Evolutionary conservation across 2,113 vertebrate species (phyloP), one percentile per base, ranked within the genome.

Genomic region (Synodontis membranacea): DNA sequence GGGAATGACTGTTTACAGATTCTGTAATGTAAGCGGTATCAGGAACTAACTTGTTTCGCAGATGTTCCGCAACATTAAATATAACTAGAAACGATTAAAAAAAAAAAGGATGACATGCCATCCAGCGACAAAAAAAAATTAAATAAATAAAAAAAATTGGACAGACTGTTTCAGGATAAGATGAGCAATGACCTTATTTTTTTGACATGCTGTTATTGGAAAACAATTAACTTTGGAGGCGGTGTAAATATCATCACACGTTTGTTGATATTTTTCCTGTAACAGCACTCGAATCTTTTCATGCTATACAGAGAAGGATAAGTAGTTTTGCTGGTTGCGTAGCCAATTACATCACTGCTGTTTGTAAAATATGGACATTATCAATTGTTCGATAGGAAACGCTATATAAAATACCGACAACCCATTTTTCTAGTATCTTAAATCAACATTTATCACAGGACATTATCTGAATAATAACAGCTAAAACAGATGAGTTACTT

Each of bases 391-490:
- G 23, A 79, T 10, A 52, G 17, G 46, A 79, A 34, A 54, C 3
- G 34, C n/a, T 52, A 9, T 1, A 42, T 21, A 52, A 31, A 79
- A 52, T 54, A n/a, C n/a, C n/a, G n/a, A n/a, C n/a, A n/a, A n/a
- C n/a, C 31, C 17, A 34, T 37, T 54, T 48, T 48, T 76, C 28
- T 50, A 50, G 74, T 50, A 7, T 14, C 44, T 42, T 46, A 52
- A 78, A 52, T 19, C 74, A 79, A 78, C 15, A 78, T 78, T 31
- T 31, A 78, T 52, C 4, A 52, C 15, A 78, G 21, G 28, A 52
- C 15, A 34, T 21, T 34, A 78, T 80, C 12, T 76, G 25, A 79
- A 62, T 70, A 78, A 86, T 44, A 60, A 6, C 54, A 86, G 84
- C 31, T 84, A 17, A 8, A 66, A 68, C 72, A 42, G 52, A 56